These are phyloP conservation scores for Mormyrus lacerda DNA, from an alignment of 2,113 vertebrate species.

Conservation along the genomic window DNA sequence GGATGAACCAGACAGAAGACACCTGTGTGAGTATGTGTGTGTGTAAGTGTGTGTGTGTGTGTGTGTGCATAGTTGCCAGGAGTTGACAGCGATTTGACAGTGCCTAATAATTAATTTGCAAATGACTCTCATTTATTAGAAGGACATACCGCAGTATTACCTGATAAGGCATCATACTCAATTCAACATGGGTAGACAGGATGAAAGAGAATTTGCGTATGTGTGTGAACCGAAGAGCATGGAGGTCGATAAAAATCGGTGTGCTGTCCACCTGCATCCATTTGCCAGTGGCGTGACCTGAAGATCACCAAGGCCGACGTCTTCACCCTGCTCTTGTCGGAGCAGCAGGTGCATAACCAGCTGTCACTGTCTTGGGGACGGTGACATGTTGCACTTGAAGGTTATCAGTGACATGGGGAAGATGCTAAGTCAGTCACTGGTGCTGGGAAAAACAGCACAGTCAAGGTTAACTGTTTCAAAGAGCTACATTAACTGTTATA, in stretches of 20 bases:
- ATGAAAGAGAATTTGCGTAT: neutral
- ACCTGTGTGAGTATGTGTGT: neutral
- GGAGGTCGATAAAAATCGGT: neutral
- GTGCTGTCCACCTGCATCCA: neutral
- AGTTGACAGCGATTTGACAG: neutral
- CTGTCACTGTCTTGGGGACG: slow-evolving; percentile 12
- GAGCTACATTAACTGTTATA: neutral
- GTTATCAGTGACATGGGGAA: neutral
- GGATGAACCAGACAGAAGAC: neutral
- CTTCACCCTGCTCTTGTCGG: neutral
- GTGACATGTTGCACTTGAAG: slow-evolving; percentile 13
- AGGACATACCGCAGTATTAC: neutral
- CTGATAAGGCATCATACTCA: neutral
- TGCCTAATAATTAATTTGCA: neutral
- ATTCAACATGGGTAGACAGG: neutral
- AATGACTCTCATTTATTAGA: neutral
- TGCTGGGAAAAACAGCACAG: neutral
- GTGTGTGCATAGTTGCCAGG: neutral
- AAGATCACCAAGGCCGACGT: neutral
- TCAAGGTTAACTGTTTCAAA: neutral
- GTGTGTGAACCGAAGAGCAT: neutral
- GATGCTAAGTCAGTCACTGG: neutral
- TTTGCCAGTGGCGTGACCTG: slow-evolving; percentile 10
- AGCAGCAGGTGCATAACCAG: slow-evolving; percentile 12
- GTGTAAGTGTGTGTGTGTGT: neutral